These are phyloP conservation scores for Terebella lapidaria DNA, from an alignment of 2,888 invertebrate species.

Conservation along the genomic window DNA sequence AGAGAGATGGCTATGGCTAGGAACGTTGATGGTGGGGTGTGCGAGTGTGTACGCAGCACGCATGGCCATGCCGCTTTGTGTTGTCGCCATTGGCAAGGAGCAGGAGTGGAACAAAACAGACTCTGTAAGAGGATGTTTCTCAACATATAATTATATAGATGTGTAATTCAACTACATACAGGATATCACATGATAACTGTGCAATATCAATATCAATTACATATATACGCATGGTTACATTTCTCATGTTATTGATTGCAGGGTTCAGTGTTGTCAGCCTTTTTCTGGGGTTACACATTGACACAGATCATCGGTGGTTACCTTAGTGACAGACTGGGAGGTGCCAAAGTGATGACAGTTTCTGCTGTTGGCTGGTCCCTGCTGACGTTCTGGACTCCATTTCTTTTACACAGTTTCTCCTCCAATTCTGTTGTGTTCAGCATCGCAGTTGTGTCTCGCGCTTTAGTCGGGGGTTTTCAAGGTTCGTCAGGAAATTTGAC, in stretches of 20 bases:
- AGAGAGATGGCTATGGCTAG: constrained; percentile 46
- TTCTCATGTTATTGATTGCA: too few species aligned
- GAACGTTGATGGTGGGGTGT: constrained; percentile 61
- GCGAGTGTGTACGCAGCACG: constrained; percentile 65
- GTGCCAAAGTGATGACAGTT: constrained; percentile 63
- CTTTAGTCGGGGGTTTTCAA: constrained; percentile 66
- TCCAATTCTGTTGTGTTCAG: constrained; percentile 57
- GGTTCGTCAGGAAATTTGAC: constrained; percentile 45
- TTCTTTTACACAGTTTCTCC: constrained; percentile 49
- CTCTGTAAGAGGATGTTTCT: constrained; percentile 48
- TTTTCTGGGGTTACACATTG: constrained; percentile 71
- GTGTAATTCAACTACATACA: not conserved
- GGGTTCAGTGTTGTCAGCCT: constrained; percentile 67
- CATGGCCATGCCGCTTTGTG: constrained; percentile 65
- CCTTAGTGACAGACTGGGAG: constrained; percentile 60
- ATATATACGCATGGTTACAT: too few species aligned
- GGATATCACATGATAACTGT: too few species aligned
- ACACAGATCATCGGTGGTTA: constrained; percentile 59
- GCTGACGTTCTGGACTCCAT: constrained; percentile 50
- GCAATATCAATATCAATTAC: too few species aligned
- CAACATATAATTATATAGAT: not conserved
- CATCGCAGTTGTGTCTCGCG: constrained; percentile 61
- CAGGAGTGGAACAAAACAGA: constrained; percentile 67
- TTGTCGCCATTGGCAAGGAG: constrained; percentile 63
- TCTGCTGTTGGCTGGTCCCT: constrained; percentile 59